phyloP scores from a whole-genome alignment of 2,888 invertebrate genomes.

The Aspidapion aeneum region DNA sequence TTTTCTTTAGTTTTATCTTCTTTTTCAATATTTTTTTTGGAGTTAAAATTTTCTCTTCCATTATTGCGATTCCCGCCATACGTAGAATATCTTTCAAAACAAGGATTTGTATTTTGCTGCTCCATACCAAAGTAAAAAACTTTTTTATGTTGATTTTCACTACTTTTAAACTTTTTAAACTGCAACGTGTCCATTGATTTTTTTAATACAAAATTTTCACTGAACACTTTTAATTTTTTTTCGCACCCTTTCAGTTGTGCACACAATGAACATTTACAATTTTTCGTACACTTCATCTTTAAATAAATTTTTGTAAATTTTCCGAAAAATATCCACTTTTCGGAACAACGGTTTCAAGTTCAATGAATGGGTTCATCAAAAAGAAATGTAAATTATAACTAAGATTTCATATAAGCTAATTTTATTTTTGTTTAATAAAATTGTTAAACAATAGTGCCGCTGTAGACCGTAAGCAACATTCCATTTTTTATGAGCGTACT shows the following conservation, averaged over 20 bases:
- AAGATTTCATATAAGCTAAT: not conserved
- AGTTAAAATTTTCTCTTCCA: too few relatives aligned
- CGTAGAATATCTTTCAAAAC: constrained; percentile 52
- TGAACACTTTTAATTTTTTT: constrained; percentile 47
- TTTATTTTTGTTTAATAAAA: not conserved
- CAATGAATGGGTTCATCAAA: not conserved
- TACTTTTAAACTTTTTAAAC: too few relatives aligned
- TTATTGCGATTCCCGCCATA: too few relatives aligned
- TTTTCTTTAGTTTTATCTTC: not conserved
- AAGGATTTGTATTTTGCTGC: constrained; percentile 31
- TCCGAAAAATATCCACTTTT: too few relatives aligned
- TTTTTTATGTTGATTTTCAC: not conserved
- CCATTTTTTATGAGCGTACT: too few relatives aligned
- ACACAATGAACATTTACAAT: constrained; percentile 73
- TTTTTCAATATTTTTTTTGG: constrained; percentile 6
- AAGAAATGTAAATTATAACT: not conserved
- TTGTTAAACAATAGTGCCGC: not conserved
- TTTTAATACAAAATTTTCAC: constrained; percentile 52
- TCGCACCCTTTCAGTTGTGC: constrained; percentile 66
- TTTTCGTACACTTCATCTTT: constrained; percentile 64
- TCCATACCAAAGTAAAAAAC: constrained; percentile 50
- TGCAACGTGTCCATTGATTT: constrained; percentile 52
- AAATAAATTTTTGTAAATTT: too few relatives aligned
- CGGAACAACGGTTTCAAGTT: not conserved
- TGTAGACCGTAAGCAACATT: not conserved